phyloP scores from a whole-genome alignment of 2,888 invertebrate genomes.

The Hemistola chrysoprasaria region DNA sequence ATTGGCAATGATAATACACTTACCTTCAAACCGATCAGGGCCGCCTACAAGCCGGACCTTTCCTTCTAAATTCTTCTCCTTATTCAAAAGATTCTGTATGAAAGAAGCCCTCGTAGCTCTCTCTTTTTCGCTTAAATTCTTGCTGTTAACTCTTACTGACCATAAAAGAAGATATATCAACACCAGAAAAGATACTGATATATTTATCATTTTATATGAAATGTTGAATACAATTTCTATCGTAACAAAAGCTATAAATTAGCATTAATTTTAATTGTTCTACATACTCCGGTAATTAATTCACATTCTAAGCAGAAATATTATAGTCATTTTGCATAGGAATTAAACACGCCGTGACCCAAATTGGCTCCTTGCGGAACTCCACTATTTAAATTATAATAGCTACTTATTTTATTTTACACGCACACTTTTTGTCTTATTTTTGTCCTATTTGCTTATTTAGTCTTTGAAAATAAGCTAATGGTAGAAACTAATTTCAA shows the following conservation, averaged over 20 bases:
- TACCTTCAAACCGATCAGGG: conserved; percentile 87
- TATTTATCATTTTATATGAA: conserved; percentile 21
- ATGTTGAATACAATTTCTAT: neutral
- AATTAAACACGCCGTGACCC: conserved; percentile 7
- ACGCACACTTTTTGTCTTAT: too few species aligned
- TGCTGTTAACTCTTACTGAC: conserved; percentile 41
- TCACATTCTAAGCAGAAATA: too few species aligned
- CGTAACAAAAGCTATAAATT: too few species aligned
- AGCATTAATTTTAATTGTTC: too few species aligned
- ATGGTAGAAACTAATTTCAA: neutral
- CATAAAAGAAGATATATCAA: conserved; percentile 35
- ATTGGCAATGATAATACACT: too few species aligned
- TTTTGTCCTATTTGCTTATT: too few species aligned
- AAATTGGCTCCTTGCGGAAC: conserved; percentile 16
- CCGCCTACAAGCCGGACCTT: conserved; percentile 88
- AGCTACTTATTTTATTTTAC: too few species aligned
- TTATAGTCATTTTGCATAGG: too few species aligned
- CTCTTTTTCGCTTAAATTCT: conserved; percentile 59
- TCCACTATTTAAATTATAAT: conserved; percentile 1
- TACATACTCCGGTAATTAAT: too few species aligned
- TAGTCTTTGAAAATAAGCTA: too few species aligned
- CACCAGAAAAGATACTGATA: conserved; percentile 23
- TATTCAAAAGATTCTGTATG: conserved; percentile 86
- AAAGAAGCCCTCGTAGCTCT: conserved; percentile 77
- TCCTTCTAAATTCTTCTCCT: conserved; percentile 87